Percentiles rank a stretch among this genome's conserved stretches.
Evolutionary conservation across 1,140 invertebrate species (phyloP).

Genomic region (Bombus affinis): DNA sequence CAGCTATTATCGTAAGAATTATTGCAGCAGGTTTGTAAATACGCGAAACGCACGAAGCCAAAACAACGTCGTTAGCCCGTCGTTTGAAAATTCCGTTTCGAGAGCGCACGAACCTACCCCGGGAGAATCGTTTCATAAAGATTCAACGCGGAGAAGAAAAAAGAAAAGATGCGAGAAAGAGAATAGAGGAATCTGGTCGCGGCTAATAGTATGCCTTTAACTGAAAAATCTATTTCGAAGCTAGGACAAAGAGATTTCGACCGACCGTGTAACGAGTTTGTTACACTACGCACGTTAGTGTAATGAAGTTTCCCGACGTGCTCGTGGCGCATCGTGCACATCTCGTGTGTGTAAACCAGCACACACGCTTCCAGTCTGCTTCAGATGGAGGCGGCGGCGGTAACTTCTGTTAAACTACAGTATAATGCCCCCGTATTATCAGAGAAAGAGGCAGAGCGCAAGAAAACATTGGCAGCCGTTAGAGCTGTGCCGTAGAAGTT

Average conservation of each 20-base stretch:
- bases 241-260: conserved; percentile 11
- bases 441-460: not conserved
- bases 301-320: conserved; percentile 32
- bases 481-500: too few relatives aligned
- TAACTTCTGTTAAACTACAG: conserved; percentile 28
- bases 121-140: not conserved
- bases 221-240: conserved; percentile 17
- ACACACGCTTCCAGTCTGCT: not conserved
- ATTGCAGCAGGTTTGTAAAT: not conserved
- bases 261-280: conserved; percentile 39
- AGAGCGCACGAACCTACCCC: not conserved
- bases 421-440: conserved; percentile 19
- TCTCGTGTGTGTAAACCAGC: not conserved
- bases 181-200: not conserved
- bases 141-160: not conserved
- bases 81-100: not conserved
- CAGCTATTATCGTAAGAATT: not conserved
- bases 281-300: conserved; percentile 28
- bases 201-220: conserved; percentile 13
- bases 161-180: not conserved
- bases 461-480: not conserved
- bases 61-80: not conserved
- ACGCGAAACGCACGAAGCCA: not conserved
- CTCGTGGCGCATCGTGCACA: not conserved
- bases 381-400: not conserved